Evolutionary conservation across 1,140 invertebrate species (phyloP).

Genomic region (Listronotus oregonensis): DNA sequence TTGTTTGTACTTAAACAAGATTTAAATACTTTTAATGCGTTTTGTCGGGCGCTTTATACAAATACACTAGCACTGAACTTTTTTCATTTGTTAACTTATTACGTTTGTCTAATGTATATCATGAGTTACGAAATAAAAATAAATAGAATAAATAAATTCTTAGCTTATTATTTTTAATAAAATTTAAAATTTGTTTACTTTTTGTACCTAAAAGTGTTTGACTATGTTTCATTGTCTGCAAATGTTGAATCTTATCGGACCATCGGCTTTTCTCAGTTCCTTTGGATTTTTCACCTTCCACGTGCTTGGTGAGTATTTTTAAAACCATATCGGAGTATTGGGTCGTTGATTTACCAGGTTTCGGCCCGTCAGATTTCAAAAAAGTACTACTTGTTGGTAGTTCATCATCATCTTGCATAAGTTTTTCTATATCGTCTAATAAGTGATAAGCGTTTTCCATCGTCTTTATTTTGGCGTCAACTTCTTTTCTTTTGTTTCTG

Average conservation of each 20-base stretch:
- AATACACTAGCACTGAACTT: no score
- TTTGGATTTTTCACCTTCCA: neutral
- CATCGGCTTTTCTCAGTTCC: slow-evolving; percentile 19
- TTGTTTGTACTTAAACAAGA: no score
- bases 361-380: neutral
- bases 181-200: neutral
- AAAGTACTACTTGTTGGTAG: neutral
- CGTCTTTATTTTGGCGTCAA: slow-evolving; percentile 23
- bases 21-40: no score
- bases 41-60: no score
- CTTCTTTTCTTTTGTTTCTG: slow-evolving; percentile 25
- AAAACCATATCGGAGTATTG: slow-evolving; percentile 21
- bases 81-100: no score
- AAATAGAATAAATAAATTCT: no score
- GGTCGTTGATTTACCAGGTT: neutral
- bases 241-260: slow-evolving; percentile 35
- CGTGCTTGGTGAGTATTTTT: slow-evolving; percentile 15
- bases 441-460: slow-evolving; percentile 35
- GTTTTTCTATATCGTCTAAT: slow-evolving; percentile 11
- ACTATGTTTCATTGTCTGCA: slow-evolving; percentile 32
- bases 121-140: no score
- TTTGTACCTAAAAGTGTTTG: slow-evolving; percentile 28
- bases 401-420: slow-evolving; percentile 19
- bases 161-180: no score
- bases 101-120: no score